Evolutionary conservation across 2,888 invertebrate species (phyloP).

Genomic region (Pterostichus madidus): DNA sequence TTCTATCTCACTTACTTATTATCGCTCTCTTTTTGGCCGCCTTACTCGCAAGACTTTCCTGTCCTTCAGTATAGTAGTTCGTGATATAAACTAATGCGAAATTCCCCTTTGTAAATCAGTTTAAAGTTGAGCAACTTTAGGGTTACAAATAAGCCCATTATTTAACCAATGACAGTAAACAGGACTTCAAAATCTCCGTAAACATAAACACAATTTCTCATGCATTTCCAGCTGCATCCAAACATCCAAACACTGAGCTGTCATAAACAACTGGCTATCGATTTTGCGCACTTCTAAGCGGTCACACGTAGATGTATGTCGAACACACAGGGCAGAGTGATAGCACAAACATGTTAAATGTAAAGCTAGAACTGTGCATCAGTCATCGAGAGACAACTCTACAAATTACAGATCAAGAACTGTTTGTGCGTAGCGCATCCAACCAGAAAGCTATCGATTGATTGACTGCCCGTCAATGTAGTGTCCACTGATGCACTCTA

Average conservation of each 20-base stretch:
- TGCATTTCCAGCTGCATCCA: conserved; percentile 4
- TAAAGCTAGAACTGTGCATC: conserved; percentile 1
- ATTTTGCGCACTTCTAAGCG: background rate
- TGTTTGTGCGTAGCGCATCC: conserved; percentile 6
- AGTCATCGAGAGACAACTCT: conserved; percentile 36
- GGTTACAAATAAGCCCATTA: conserved; percentile 11
- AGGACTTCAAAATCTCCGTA: background rate
- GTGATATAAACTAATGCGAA: too few relatives aligned
- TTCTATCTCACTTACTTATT: too few relatives aligned
- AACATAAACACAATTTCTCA: conserved; percentile 11
- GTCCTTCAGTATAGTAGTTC: too few relatives aligned
- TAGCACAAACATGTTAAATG: background rate
- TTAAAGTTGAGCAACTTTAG: background rate
- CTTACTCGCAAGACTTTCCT: too few relatives aligned
- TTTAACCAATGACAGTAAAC: conserved; percentile 4
- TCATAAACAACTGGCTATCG: conserved; percentile 1
- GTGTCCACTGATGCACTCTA: conserved; percentile 12
- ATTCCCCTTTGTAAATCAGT: background rate
- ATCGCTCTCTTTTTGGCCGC: too few relatives aligned
- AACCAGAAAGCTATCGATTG: conserved; percentile 44
- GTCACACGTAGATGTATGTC: conserved; percentile 1
- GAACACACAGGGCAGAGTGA: background rate
- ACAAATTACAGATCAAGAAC: conserved; percentile 48
- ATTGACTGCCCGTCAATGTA: conserved; percentile 24
- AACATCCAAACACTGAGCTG: background rate